A percentile compares a stretch with the other conserved stretches of the same genome.
Conservation (phyloP, 2,113 vertebrate species). For the Lanius ludovicianus region DNA sequence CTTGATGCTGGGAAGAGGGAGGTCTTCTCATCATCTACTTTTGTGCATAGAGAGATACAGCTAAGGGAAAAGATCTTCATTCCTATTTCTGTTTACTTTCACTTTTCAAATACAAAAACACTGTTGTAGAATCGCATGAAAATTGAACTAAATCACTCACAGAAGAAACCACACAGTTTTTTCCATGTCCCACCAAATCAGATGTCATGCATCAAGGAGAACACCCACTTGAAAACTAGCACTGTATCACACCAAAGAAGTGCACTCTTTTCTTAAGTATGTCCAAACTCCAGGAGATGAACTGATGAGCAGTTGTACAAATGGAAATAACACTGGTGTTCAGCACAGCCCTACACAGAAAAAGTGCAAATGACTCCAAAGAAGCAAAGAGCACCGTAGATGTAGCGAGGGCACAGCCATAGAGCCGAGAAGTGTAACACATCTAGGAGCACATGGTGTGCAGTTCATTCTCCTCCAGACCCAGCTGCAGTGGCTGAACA, state of each 20-base stretch:
- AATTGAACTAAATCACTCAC: not conserved
- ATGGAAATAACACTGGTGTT: not conserved
- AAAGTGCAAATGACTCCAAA: not conserved
- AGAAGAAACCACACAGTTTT: not conserved
- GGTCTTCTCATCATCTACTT: not conserved
- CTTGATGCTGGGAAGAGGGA: not conserved
- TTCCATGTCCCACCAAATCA: not conserved
- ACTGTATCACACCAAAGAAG: not conserved
- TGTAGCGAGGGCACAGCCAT: accelerated
- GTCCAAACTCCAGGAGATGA: not conserved
- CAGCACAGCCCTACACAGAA: not conserved
- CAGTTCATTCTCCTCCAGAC: not conserved
- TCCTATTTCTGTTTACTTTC: not conserved
- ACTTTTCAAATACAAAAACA: not conserved
- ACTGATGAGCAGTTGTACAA: not conserved
- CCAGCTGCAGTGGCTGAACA: not conserved
- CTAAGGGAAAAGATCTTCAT: not conserved
- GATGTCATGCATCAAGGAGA: not conserved
- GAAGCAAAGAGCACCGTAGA: not conserved
- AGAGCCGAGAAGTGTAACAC: not conserved
- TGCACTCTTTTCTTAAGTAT: not conserved
- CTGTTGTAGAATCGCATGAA: not conserved
- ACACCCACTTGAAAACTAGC: not conserved
- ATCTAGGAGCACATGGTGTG: accelerated
- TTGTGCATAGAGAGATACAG: not conserved